Evolutionary conservation across 2,113 vertebrate species (phyloP).

Genomic region (Cynocephalus volans): DNA sequence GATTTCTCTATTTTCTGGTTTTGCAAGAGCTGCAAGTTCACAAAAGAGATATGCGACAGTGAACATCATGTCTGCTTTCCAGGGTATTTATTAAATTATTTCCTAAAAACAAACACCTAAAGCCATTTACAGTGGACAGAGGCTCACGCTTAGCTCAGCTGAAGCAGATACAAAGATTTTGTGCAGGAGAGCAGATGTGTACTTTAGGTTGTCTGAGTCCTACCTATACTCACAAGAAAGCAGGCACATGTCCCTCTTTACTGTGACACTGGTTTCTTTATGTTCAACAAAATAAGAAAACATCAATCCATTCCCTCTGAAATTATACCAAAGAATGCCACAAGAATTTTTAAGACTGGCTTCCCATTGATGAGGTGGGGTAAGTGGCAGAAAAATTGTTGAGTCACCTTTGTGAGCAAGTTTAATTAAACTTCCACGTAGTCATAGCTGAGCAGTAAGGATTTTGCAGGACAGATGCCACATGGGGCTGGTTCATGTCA

Average conservation of each 20-base stretch:
- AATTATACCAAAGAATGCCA: neutral
- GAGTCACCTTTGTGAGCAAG: neutral
- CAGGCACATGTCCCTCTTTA: neutral
- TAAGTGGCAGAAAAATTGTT: neutral
- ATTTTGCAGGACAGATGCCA: neutral
- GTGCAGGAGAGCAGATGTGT: neutral
- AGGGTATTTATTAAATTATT: slow-evolving; percentile 48
- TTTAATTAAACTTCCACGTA: neutral
- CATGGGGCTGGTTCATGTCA: neutral
- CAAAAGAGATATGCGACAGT: neutral
- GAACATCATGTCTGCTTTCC: neutral
- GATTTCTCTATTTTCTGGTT: slow-evolving; percentile 55
- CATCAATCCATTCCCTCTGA: slow-evolving; percentile 17
- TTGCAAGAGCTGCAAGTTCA: slow-evolving; percentile 16
- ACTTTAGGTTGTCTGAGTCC: neutral
- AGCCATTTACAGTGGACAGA: slow-evolving; percentile 18
- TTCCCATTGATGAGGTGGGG: neutral
- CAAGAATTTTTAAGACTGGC: neutral
- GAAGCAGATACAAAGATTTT: neutral
- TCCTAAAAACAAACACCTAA: slow-evolving; percentile 58
- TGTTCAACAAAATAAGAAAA: neutral
- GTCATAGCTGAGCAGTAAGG: neutral
- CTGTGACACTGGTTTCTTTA: neutral
- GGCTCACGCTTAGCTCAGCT: neutral
- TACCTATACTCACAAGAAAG: neutral